These are phyloP conservation scores for Apodemus agrarius DNA, from an alignment of 2,797 vertebrate genomes.

Conservation along the genomic window DNA sequence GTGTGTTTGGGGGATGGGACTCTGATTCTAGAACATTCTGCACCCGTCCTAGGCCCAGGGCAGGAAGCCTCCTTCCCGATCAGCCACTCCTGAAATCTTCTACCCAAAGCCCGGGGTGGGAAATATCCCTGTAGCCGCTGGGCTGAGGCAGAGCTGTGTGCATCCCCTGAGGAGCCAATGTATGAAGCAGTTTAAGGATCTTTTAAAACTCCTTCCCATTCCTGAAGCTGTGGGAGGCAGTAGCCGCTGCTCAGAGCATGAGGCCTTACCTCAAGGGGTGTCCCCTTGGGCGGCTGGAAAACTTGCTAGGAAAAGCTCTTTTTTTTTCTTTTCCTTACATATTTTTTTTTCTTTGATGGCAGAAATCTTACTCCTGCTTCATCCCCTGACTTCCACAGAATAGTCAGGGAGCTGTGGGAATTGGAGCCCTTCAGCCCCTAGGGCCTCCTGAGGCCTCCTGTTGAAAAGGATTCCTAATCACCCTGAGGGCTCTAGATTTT, in stretches of 20 bases:
- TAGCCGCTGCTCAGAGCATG: neutral
- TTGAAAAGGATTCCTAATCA: constrained; percentile 42
- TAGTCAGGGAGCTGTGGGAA: constrained; percentile 61
- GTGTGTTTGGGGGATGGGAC: neutral
- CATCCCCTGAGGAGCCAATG: constrained; percentile 71
- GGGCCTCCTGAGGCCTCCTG: neutral
- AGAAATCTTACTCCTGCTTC: constrained; percentile 59
- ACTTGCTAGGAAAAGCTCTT: constrained; percentile 42
- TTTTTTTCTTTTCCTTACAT: neutral
- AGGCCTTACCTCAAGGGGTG: constrained; percentile 71
- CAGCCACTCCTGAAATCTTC: neutral
- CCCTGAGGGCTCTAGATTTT: accelerated
- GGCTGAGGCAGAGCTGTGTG: neutral
- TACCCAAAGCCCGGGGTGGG: neutral
- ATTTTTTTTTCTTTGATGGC: neutral
- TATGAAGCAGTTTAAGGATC: constrained; percentile 68
- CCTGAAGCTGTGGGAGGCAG: constrained; percentile 6
- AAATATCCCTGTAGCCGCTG: neutral
- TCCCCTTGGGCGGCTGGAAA: constrained; percentile 55
- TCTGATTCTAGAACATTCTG: neutral
- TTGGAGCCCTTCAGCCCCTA: neutral
- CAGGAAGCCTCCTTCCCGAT: neutral
- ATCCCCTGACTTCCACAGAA: constrained; percentile 71
- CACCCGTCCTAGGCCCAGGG: neutral
- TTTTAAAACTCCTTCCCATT: constrained; percentile 37